These are phyloP conservation scores for Drosophila sp. DNA, from an alignment of 1,140 invertebrate species.

Conservation along the genomic window DNA sequence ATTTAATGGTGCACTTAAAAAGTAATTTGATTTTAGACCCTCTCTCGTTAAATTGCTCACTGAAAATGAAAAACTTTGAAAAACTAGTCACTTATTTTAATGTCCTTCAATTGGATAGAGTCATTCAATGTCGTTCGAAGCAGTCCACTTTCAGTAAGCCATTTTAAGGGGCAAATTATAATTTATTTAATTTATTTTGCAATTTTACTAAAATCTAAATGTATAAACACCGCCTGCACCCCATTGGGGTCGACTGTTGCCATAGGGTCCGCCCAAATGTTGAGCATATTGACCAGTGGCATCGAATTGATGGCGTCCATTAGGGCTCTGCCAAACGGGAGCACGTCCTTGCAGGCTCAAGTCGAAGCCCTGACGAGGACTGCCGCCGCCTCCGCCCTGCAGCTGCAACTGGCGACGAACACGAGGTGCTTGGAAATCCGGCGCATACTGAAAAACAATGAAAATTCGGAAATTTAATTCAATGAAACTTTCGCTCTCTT, in stretches of 20 bases:
- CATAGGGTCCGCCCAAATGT: conserved; percentile 75
- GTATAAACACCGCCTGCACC: conserved; percentile 66
- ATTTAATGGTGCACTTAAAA: too few species aligned
- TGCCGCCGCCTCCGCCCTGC: conserved; percentile 60
- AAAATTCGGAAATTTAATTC: not conserved
- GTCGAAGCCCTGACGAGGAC: conserved; percentile 64
- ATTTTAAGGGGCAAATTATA: conserved; percentile 1
- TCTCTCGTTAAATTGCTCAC: too few species aligned
- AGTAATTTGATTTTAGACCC: too few species aligned
- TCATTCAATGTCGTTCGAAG: too few species aligned
- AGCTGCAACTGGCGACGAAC: conserved; percentile 54
- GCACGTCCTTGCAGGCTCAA: conserved; percentile 60
- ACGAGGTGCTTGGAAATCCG: conserved; percentile 20
- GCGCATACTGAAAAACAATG: conserved; percentile 5
- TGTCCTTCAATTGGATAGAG: too few species aligned
- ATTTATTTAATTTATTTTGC: not conserved
- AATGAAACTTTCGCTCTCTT: not conserved
- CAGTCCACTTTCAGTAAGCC: not conserved
- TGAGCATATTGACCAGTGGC: conserved; percentile 67
- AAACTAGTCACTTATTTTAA: too few species aligned
- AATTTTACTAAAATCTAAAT: conserved; percentile 49
- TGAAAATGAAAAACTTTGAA: too few species aligned
- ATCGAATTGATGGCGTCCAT: conserved; percentile 69
- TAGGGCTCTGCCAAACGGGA: conserved; percentile 70
- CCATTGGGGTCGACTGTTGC: conserved; percentile 67